A percentile compares a stretch with the other conserved stretches of the same genome.
These are phyloP conservation scores for Buphagus erythrorhynchus DNA, from an alignment of 2,797 vertebrate genomes.

Conservation along the genomic window DNA sequence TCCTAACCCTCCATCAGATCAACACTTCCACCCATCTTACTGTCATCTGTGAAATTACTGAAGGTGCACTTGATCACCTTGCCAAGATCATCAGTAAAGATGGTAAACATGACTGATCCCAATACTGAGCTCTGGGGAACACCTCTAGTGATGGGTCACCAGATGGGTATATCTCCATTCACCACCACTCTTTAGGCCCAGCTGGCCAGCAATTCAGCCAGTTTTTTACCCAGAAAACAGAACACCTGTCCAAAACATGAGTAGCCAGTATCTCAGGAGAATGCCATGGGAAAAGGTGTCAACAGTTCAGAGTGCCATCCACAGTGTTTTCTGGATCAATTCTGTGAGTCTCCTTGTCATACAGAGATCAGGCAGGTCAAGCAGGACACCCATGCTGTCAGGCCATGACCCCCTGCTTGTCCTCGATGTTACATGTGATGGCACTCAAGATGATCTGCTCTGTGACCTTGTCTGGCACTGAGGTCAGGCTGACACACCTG, in stretches of 20 bases:
- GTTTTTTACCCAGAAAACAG: not conserved
- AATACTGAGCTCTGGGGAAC: not conserved
- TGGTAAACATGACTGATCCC: not conserved
- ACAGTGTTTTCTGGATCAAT: rapidly evolving
- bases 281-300: not conserved
- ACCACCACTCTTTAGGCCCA: not conserved
- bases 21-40: not conserved
- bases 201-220: not conserved
- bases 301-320: not conserved
- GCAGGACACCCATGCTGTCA: not conserved
- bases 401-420: not conserved
- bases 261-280: not conserved
- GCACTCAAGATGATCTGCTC: not conserved
- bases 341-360: not conserved
- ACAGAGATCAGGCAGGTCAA: not conserved
- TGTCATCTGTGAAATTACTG: not conserved
- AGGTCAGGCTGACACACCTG: not conserved
- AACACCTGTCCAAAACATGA: not conserved
- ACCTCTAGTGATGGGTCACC: not conserved
- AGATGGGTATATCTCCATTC: not conserved
- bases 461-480: rapidly evolving
- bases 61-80: rapidly evolving
- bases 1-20: not conserved
- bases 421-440: not conserved
- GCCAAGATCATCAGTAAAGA: not conserved